Conservation (phyloP, 2,113 vertebrate species). For the Sphaerodactylus townsendi region DNA sequence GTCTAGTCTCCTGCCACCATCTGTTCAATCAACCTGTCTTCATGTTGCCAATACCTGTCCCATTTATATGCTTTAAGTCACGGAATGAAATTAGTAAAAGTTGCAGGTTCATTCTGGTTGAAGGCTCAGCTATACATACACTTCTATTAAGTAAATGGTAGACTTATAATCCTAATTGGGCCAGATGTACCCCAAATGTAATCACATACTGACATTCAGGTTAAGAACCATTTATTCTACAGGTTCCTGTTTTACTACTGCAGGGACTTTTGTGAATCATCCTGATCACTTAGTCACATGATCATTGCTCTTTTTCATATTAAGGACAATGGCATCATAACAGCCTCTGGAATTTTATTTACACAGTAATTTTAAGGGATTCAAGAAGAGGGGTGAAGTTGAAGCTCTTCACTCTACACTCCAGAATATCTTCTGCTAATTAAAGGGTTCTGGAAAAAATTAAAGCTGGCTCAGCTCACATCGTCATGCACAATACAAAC, state of each 20-base stretch:
- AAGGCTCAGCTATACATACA: neutral
- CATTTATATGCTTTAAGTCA: neutral
- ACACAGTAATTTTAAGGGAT: neutral
- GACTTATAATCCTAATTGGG: neutral
- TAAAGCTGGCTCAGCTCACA: too few species aligned
- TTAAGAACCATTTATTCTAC: neutral
- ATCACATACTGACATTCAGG: neutral
- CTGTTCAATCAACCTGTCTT: neutral
- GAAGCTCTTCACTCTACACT: neutral
- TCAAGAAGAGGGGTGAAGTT: neutral
- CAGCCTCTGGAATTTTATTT: neutral
- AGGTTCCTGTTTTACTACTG: neutral
- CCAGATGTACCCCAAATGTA: neutral
- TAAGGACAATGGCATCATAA: neutral
- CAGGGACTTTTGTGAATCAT: neutral
- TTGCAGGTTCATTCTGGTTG: neutral
- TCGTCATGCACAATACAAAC: neutral
- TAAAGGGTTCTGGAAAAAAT: neutral
- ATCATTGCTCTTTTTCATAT: neutral
- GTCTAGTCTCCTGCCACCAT: neutral
- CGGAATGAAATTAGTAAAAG: neutral
- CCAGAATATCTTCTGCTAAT: neutral
- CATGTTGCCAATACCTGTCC: neutral
- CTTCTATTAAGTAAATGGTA: neutral
- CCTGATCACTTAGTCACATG: neutral